phyloP scores from a whole-genome alignment of 2,113 vertebrate genomes.

The Cervus canadensis region DNA sequence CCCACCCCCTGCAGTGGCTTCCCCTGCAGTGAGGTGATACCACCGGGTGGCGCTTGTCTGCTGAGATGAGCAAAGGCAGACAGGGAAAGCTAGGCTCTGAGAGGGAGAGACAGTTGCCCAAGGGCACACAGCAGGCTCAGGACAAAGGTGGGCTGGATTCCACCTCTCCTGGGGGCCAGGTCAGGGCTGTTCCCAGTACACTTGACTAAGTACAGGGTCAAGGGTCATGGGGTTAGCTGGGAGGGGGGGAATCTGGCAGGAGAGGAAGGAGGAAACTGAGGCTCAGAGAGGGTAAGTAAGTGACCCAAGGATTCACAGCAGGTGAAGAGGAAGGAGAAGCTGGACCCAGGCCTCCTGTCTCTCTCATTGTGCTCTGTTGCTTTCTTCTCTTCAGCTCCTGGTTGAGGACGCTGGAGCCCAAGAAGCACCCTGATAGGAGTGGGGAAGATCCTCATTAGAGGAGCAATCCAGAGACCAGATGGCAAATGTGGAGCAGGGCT shows the following conservation, averaged over 20 bases:
- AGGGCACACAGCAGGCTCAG: neutral
- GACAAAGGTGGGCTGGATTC: neutral
- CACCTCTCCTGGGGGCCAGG: neutral
- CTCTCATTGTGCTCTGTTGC: neutral
- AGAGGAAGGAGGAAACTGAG: neutral
- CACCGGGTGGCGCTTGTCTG: neutral
- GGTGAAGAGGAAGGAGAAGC: neutral
- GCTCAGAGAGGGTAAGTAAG: neutral
- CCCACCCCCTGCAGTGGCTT: neutral
- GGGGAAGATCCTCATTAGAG: neutral
- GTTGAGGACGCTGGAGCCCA: neutral
- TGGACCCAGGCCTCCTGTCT: neutral
- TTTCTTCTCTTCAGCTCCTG: neutral
- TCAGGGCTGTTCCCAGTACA: neutral
- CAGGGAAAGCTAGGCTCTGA: neutral
- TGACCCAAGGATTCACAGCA: neutral
- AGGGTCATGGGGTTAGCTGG: rapidly evolving
- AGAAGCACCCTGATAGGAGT: neutral
- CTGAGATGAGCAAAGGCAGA: neutral
- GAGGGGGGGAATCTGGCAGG: neutral
- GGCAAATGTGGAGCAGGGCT: rapidly evolving
- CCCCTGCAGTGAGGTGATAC: neutral
- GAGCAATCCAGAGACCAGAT: neutral
- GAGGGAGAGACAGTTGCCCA: neutral
- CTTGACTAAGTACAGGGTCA: neutral